A percentile compares a stretch with the other conserved stretches of the same genome.
Evolutionary conservation across 2,888 invertebrate species (phyloP).

Genomic region (Nephrotoma appendiculata): DNA sequence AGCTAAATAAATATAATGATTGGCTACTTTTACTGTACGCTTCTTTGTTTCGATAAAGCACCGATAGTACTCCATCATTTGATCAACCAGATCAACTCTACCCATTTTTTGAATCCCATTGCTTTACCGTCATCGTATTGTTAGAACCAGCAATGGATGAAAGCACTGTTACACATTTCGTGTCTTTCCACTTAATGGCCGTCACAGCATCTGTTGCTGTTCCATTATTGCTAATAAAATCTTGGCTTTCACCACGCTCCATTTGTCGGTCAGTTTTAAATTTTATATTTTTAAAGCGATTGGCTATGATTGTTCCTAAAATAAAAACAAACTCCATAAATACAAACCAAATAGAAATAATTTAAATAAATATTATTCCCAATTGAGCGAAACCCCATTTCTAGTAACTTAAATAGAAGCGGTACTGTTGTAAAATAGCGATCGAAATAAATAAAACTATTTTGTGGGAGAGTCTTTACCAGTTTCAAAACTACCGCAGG

Average conservation of each 20-base stretch:
- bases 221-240: background rate
- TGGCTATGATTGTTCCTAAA: too few relatives aligned
- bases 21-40: background rate
- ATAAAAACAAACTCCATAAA: too few relatives aligned
- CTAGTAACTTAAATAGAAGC: background rate
- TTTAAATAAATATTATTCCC: background rate
- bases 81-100: constrained; percentile 6
- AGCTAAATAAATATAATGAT: background rate
- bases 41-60: background rate
- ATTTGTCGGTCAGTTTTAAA: background rate
- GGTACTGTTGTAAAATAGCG: background rate
- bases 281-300: too few relatives aligned
- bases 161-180: background rate
- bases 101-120: background rate
- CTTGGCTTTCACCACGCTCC: background rate
- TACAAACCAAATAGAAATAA: background rate
- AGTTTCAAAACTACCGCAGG: background rate
- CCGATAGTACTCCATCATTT: background rate
- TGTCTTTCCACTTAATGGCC: background rate
- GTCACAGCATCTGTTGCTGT: background rate
- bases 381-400: background rate
- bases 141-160: too few relatives aligned
- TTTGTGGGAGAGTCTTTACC: background rate
- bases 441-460: background rate
- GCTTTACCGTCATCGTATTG: too few relatives aligned